phyloP scores from a whole-genome alignment of 1,140 invertebrate species.

The Parasteatoda tepidariorum region DNA sequence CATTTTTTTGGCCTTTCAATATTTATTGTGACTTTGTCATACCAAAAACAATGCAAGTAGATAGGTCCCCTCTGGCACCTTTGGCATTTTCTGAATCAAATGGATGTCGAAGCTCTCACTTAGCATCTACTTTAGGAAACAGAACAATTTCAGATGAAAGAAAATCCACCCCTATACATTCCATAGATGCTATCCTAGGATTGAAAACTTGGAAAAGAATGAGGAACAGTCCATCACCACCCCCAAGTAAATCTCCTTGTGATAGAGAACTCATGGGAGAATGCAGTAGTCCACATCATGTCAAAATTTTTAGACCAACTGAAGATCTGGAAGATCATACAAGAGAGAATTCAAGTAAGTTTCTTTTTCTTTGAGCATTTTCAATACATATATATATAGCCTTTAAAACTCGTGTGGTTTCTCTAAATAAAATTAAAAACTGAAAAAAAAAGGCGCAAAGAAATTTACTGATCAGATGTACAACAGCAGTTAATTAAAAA shows the following conservation, averaged over 20 bases:
- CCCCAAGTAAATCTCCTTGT: not conserved
- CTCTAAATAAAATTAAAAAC: too few relatives aligned
- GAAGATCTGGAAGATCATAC: constrained; percentile 47
- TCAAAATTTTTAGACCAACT: constrained; percentile 10
- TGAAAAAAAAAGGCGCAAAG: too few relatives aligned
- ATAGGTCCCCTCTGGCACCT: constrained; percentile 45
- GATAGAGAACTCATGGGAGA: constrained; percentile 6
- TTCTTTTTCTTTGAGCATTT: too few relatives aligned
- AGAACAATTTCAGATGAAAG: constrained; percentile 4
- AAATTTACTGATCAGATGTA: too few relatives aligned
- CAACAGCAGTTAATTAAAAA: too few relatives aligned
- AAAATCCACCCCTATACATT: constrained; percentile 54
- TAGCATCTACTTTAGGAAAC: not conserved
- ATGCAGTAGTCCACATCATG: not conserved
- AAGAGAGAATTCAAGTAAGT: constrained; percentile 46
- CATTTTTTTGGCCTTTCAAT: not conserved
- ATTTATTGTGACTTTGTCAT: not conserved
- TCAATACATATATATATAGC: too few relatives aligned
- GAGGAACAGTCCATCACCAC: constrained; percentile 18
- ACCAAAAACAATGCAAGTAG: not conserved
- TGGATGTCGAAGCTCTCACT: constrained; percentile 3
- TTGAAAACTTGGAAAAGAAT: constrained; percentile 45
- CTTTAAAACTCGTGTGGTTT: too few relatives aligned
- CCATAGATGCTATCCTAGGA: constrained; percentile 57
- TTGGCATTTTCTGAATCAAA: constrained; percentile 32